These are phyloP conservation scores for Eidolon dupreanum DNA, from an alignment of 2,797 vertebrate genomes.

Conservation along the genomic window DNA sequence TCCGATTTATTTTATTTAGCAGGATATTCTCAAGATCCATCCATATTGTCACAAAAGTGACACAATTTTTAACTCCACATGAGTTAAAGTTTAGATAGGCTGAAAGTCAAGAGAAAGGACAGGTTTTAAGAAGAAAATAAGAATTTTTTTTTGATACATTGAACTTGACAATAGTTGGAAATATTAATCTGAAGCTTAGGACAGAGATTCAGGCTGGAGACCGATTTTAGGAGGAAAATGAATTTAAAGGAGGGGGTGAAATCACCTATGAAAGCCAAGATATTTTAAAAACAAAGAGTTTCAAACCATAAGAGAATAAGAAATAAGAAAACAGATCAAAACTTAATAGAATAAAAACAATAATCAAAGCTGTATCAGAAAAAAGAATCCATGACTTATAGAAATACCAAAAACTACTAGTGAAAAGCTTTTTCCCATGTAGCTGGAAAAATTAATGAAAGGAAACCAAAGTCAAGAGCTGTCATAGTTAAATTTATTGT, in stretches of 20 bases:
- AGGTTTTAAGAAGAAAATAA: background rate
- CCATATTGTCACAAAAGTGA: background rate
- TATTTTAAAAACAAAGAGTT: background rate
- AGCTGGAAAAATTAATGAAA: background rate
- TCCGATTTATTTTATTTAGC: too few relatives aligned
- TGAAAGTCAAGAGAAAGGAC: background rate
- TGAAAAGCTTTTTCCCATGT: background rate
- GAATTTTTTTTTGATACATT: background rate
- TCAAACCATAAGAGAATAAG: background rate
- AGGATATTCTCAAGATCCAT: too few relatives aligned
- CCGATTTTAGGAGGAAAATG: background rate
- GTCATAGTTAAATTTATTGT: background rate
- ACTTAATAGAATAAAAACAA: background rate
- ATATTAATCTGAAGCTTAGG: background rate
- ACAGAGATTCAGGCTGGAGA: background rate
- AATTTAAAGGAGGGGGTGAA: background rate
- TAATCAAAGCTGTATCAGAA: background rate
- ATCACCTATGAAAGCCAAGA: background rate
- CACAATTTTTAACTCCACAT: background rate
- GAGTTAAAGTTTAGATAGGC: background rate
- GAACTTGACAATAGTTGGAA: background rate
- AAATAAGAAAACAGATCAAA: background rate
- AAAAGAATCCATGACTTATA: background rate
- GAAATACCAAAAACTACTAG: background rate
- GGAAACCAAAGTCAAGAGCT: background rate